A percentile compares a stretch with the other conserved stretches of the same genome.
These are phyloP conservation scores for Heliconius nattereri DNA, from an alignment of 1,140 invertebrate genomes.

Conservation along the genomic window DNA sequence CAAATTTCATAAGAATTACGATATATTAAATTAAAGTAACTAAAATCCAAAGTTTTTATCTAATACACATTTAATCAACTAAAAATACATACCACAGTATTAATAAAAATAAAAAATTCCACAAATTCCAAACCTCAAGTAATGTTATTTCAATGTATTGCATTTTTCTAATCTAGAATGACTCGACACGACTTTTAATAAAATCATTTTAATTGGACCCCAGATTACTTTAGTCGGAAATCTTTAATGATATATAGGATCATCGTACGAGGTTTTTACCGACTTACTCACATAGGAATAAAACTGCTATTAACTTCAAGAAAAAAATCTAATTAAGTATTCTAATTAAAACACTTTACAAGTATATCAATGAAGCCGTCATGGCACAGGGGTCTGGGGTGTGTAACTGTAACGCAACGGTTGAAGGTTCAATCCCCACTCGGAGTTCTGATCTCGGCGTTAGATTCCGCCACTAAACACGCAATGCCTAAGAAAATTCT, in stretches of 20 bases:
- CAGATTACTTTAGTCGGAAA: slow-evolving; percentile 6
- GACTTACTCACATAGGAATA: slow-evolving; percentile 17
- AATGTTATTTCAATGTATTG: neutral
- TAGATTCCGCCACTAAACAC: too few species aligned
- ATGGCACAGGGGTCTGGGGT: too few species aligned
- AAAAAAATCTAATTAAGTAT: neutral
- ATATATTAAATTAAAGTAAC: neutral
- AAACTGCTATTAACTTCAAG: neutral
- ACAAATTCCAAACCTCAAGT: neutral
- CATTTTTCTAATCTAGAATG: slow-evolving; percentile 2
- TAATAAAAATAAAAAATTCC: neutral
- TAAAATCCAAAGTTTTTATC: neutral
- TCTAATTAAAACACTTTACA: neutral
- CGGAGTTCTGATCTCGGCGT: too few species aligned
- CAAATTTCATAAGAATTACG: neutral
- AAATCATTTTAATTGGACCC: slow-evolving; percentile 7
- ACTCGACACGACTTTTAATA: neutral
- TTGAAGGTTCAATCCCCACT: too few species aligned
- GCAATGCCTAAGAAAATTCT: too few species aligned
- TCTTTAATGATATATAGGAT: slow-evolving; percentile 12
- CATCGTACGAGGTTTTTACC: slow-evolving; percentile 3
- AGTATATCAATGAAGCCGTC: too few species aligned
- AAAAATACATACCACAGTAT: neutral
- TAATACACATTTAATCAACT: neutral
- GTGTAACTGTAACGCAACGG: too few species aligned